Evolutionary conservation across 2,113 vertebrate genomes (phyloP), one percentile per base, ranked within the genome.

Genomic region (Apus apus): DNA sequence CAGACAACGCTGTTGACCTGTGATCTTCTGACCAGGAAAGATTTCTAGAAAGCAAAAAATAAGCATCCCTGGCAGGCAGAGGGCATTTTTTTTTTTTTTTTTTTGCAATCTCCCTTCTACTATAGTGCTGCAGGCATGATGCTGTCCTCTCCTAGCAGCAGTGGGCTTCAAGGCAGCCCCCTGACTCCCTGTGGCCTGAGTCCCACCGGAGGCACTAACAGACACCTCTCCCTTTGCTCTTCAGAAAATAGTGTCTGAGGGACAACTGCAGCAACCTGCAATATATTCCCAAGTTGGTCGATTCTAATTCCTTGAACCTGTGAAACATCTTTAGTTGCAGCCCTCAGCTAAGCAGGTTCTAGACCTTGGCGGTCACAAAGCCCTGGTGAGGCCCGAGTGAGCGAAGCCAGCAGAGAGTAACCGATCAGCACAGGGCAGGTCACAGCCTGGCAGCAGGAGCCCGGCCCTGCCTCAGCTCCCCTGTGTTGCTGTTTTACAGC

Each of bases 51-150:
- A 83, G 32, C 16, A 61, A 76, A 72, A 82, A 89, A 36, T 19
- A 72, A 58, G 21, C 6, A 18, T 14, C 73, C 40, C 0, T 83
- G 30, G 19, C 60, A 85, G 21, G 36, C 2, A 1, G 38, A 38
- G 10, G 38, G 38, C 38, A 8, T 38, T 38, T 38, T 38, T 38
- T 38, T 38, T 38, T 38, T 38, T 38, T 38, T 38, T 38, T 38
- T 38, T 38, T 38, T 38, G 38, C 38, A 38, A 38, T 38, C 38
- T 7, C 8, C 13, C 25, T 66, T 74, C 66, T 76, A 34, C 53
- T 30, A 0, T 5, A 25, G 13, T 26, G 32, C 26, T 5, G 2
- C 27, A 27, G 53, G 21, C 21, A 15, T 2, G 11, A 21, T 3
- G 1, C 3, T 76, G 58, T 73, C 45, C 62, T 12, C 29, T 93